Percentiles rank a stretch among this genome's conserved stretches.
Evolutionary conservation across 2,113 vertebrate genomes (phyloP).

Genomic region (Plecotus auritus): DNA sequence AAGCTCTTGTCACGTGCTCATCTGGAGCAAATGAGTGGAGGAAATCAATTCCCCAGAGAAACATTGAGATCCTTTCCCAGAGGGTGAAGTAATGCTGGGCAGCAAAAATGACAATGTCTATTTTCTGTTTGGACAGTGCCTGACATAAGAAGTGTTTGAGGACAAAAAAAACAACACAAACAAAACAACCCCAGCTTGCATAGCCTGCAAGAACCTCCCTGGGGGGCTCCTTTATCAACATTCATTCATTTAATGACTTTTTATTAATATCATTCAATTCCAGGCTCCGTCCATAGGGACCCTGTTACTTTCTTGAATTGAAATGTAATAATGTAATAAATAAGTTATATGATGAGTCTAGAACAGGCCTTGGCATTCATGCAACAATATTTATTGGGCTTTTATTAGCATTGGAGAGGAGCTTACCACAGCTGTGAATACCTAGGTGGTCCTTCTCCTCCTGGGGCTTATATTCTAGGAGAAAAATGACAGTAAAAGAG

Average conservation of each 20-base stretch:
- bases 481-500: background rate
- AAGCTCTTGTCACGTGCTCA: background rate
- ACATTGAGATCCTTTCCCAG: background rate
- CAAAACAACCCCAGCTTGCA: background rate
- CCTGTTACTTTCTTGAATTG: conserved; percentile 8
- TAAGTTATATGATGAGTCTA: background rate
- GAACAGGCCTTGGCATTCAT: background rate
- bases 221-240: background rate
- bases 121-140: background rate
- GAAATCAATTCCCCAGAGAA: background rate
- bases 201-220: background rate
- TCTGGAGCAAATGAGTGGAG: background rate
- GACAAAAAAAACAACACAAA: background rate
- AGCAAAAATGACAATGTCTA: conserved; percentile 6
- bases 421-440: background rate
- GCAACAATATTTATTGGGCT: conserved; percentile 16
- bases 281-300: conserved; percentile 8
- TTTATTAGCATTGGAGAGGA: background rate
- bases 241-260: conserved; percentile 41
- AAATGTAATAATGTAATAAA: background rate
- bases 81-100: background rate
- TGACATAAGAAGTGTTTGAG: conserved; percentile 9
- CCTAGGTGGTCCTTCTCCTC: background rate
- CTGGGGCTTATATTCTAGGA: background rate
- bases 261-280: conserved; percentile 32